Evolutionary conservation across 2,113 vertebrate species (phyloP), one percentile per base, ranked within the genome.

Genomic region (Trichomycterus rosablanca): DNA sequence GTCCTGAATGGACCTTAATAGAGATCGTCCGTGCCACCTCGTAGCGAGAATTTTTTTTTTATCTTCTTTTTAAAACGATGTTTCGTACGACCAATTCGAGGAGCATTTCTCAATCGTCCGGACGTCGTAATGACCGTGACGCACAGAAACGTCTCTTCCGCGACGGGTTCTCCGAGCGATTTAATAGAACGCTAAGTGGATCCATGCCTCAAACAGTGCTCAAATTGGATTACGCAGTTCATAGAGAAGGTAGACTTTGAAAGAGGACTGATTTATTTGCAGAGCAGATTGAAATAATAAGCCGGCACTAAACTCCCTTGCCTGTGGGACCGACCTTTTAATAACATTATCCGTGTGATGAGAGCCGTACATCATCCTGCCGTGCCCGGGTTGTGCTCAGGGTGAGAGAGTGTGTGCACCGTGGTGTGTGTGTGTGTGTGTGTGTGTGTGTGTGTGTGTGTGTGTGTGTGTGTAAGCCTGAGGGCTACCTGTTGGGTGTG

Each of bases 251-350:
- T 55, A 67, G 78, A 82, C 77, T 84, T 81, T 83, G 80, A 87
- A 84, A 83, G 85, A 81, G 78, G 80, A 80, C 79, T 85, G 81
- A 85, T 85, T 85, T 83, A 83, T 87, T 86, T 86, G 76, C 70
- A 37, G 76, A 63, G 76, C 60, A 77, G 74, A 78, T 81, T 81
- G 82, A 86, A 88, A 87, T 84, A 86, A 86, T 84, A 84, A 84
- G 81, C 80, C 74, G 73, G 80, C 54, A 70, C 73, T 80, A 84
- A 89, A 78, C 63, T 78, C 75, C 57, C 57, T 65, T 68, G 81
- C 80, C 80, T 76, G 45, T 57, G 34, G 84, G 79, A 73, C 61
- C 56, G 59, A 78, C 81, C 80, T 82, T 86, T 84, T 85, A 84
- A 83, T 84, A 83, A 79, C 71, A 60, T 82, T 84, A 82, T 78